Evolutionary conservation across 2,797 vertebrate species (phyloP), one percentile per base, ranked within the genome.

Genomic region (Micromesistius poutassou): DNA sequence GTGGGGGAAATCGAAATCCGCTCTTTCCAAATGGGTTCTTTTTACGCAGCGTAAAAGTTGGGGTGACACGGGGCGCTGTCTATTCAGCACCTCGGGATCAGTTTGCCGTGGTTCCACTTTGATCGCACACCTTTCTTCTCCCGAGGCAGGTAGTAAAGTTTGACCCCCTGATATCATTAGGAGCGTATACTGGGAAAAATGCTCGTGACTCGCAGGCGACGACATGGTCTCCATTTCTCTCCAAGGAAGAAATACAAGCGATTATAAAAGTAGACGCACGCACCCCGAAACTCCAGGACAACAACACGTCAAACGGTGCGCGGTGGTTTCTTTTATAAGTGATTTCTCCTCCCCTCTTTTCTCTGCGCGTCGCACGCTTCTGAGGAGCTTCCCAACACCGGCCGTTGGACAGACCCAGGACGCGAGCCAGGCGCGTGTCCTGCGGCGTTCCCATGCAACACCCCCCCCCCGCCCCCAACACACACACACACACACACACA

Each of bases 41-140:
- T 95, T 89, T 82, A 96, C 96, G 91, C 97, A 98, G 82, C 97
- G 95, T 81, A 98, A 91, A 25, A 97, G 94, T 82, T 97, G 96
- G 0, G 97, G 97, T 0, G 97, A 96, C 66, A 89, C 87, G 62
- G 94, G 94, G 87, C 93, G 93, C 93, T 94, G 94, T 93, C 94
- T 95, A 89, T 95, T 95, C 92, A 94, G 92, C 93, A 93, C 93
- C 70, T 93, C 92, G 86, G 85, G 91, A 33, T 92, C 91, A 85
- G 25, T 79, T 78, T 1, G 81, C 83, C 78, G 16, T 22, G 81
- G 70, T 19, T 71, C 68, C 10, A 12, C 68, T 13, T 71, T 31
- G 28, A 31, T 30, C 68, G 68, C 68, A 8, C 28, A 3, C 68
- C 30, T 30, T 31, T 71, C 0, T 80, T 55, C 76, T 30, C 40